Percentiles rank a stretch among this genome's conserved stretches.
Evolutionary conservation across 1,140 invertebrate species (phyloP).

Genomic region (Monochamus saltuarius): DNA sequence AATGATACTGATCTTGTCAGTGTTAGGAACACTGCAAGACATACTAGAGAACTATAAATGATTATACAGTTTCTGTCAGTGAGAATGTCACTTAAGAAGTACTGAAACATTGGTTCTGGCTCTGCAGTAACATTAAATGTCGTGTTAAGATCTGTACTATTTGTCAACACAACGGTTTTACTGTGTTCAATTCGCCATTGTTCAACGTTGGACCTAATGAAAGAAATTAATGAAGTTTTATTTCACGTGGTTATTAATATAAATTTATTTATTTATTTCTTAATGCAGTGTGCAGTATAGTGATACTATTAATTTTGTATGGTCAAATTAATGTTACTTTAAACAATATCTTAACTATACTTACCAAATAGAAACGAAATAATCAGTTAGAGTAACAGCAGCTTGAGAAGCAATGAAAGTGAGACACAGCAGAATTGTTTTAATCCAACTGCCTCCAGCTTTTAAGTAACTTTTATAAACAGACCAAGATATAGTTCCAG

Average conservation of each 20-base stretch:
- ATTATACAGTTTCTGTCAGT: constrained; percentile 65
- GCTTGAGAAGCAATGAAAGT: constrained; percentile 62
- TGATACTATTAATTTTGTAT: too few relatives aligned
- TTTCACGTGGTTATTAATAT: too few relatives aligned
- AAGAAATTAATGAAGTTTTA: background rate
- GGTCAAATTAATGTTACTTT: too few relatives aligned
- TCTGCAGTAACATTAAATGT: constrained; percentile 50
- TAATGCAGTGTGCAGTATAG: too few relatives aligned
- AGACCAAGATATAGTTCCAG: constrained; percentile 22
- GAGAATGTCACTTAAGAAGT: constrained; percentile 73
- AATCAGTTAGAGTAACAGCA: constrained; percentile 65
- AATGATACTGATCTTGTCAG: constrained; percentile 68
- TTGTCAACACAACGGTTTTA: background rate
- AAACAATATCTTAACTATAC: too few relatives aligned
- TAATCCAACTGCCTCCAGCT: constrained; percentile 51
- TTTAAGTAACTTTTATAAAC: constrained; percentile 28
- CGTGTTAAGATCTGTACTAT: constrained; percentile 35
- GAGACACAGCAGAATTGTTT: constrained; percentile 55
- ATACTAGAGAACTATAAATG: constrained; percentile 84
- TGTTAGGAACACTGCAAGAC: constrained; percentile 64
- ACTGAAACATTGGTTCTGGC: constrained; percentile 55
- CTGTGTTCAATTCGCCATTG: constrained; percentile 19
- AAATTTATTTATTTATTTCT: too few relatives aligned
- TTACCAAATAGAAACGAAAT: constrained; percentile 68
- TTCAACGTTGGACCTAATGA: constrained; percentile 34